Percentiles rank a stretch among this genome's conserved stretches.
These are phyloP conservation scores for Beris chalybata DNA, from an alignment of 2,888 invertebrate species.

Conservation along the genomic window DNA sequence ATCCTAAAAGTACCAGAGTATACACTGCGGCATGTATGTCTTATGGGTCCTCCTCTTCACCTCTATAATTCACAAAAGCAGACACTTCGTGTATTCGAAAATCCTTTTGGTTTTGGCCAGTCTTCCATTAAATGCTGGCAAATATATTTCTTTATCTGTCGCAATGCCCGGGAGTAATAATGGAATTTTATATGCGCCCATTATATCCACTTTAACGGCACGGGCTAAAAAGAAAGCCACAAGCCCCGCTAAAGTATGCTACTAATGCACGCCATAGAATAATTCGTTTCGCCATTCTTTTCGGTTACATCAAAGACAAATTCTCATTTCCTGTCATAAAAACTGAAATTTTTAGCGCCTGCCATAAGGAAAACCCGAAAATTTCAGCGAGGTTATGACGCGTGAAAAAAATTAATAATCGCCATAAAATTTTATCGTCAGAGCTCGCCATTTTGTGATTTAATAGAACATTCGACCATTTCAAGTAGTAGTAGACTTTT, in stretches of 20 bases:
- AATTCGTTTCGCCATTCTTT: not conserved
- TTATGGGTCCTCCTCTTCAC: too few species aligned
- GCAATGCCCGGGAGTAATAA: slow-evolving; percentile 16
- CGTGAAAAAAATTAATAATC: slow-evolving; percentile 29
- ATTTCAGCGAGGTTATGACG: slow-evolving; percentile 20
- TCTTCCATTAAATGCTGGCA: slow-evolving; percentile 1
- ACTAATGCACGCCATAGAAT: slow-evolving; percentile 9
- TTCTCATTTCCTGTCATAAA: slow-evolving; percentile 12
- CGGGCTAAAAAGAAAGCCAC: not conserved
- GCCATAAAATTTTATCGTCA: slow-evolving; percentile 22
- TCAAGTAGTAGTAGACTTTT: too few species aligned
- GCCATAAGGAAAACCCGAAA: slow-evolving; percentile 13
- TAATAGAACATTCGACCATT: slow-evolving; percentile 12
- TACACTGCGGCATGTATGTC: too few species aligned
- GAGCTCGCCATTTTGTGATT: slow-evolving; percentile 13
- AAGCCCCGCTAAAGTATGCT: not conserved
- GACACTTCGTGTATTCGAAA: too few species aligned
- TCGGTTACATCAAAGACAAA: slow-evolving; percentile 23
- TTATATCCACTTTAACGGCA: slow-evolving; percentile 17
- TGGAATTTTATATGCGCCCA: slow-evolving; percentile 16
- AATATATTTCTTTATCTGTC: not conserved
- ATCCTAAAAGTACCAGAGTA: too few species aligned
- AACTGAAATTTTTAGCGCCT: slow-evolving; percentile 17
- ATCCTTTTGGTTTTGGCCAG: not conserved
- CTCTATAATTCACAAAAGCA: too few species aligned